Evolutionary conservation across 2,113 vertebrate genomes (phyloP).

Genomic region (Pluvialis apricaria): DNA sequence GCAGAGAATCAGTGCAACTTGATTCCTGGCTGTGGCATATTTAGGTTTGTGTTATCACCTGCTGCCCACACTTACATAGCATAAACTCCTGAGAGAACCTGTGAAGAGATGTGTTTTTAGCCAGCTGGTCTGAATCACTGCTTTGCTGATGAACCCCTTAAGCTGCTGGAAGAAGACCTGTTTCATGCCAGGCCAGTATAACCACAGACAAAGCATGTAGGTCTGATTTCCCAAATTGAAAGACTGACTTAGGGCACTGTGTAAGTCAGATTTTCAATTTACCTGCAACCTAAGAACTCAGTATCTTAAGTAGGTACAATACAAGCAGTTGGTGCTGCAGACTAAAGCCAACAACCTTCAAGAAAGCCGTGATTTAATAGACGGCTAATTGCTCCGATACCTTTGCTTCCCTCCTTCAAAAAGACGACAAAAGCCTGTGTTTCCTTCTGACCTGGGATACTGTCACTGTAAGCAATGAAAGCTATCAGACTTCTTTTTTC

Average conservation of each 20-base stretch:
- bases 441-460: not conserved
- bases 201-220: not conserved
- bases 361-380: not conserved
- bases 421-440: not conserved
- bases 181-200: not conserved
- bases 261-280: not conserved
- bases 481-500: not conserved
- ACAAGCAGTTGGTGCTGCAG: not conserved
- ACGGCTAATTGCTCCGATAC: not conserved
- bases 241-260: not conserved
- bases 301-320: not conserved
- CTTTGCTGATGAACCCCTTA: not conserved
- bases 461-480: not conserved
- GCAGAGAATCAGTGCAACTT: not conserved
- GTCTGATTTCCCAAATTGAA: not conserved
- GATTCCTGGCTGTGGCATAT: not conserved
- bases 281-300: not conserved
- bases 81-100: not conserved
- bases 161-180: not conserved
- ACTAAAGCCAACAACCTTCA: not conserved
- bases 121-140: not conserved
- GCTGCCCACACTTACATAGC: not conserved
- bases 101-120: not conserved
- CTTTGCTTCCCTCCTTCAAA: not conserved
- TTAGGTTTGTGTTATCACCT: conserved; percentile 26